A percentile compares a stretch with the other conserved stretches of the same genome.
phyloP scores from a whole-genome alignment of 2,888 invertebrate species.

The Ophion ventricosus region DNA sequence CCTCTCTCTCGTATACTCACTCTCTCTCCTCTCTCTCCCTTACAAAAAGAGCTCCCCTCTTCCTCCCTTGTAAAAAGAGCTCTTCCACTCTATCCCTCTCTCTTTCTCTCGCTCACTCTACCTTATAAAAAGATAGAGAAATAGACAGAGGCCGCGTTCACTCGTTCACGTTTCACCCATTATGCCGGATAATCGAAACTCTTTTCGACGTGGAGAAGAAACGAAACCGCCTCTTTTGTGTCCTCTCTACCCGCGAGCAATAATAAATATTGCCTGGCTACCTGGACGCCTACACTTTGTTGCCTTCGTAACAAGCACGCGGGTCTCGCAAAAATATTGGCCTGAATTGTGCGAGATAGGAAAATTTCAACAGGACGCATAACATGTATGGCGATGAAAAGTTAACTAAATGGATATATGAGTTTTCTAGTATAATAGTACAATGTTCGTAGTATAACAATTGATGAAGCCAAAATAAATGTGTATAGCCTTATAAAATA shows the following conservation, averaged over 20 bases:
- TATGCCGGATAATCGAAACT: conserved; percentile 58
- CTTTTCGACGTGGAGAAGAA: conserved; percentile 29
- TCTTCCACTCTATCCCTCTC: too few species aligned
- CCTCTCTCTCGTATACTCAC: too few species aligned
- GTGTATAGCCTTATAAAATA: too few species aligned
- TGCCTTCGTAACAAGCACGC: neutral
- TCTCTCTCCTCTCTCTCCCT: too few species aligned
- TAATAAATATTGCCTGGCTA: neutral
- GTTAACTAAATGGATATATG: neutral
- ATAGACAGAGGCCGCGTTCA: too few species aligned
- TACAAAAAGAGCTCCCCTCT: too few species aligned
- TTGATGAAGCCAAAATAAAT: too few species aligned
- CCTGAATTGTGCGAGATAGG: neutral
- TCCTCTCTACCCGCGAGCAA: neutral
- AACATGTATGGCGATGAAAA: neutral
- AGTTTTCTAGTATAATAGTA: too few species aligned
- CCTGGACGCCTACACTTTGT: neutral
- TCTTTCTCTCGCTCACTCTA: too few species aligned
- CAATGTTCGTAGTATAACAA: too few species aligned
- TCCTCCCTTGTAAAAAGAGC: too few species aligned
- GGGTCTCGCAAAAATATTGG: neutral
- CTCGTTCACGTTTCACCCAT: conserved; percentile 55
- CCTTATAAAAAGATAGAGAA: too few species aligned
- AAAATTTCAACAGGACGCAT: neutral
- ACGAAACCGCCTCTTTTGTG: conserved; percentile 17